Conservation (phyloP, 64 coral and sea anemone species). For the Montipora foliosa region DNA sequence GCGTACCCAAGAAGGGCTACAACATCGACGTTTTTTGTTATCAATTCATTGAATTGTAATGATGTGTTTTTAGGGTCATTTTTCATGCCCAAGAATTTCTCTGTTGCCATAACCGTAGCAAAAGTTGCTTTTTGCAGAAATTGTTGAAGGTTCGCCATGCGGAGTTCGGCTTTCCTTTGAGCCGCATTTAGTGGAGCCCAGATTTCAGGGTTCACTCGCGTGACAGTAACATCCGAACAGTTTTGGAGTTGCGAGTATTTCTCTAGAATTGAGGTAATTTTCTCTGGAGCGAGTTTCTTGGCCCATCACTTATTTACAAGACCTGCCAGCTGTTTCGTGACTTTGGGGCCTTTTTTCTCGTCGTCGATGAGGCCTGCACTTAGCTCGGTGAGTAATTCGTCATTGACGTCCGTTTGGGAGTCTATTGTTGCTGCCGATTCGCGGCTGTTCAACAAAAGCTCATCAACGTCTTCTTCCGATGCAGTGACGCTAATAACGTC, state of each 20-base stretch:
- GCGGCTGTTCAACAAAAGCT: not conserved
- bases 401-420: constrained; percentile 1
- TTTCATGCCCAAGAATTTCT: not conserved
- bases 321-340: not conserved
- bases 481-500: not conserved
- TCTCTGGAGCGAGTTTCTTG: not conserved
- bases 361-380: not conserved
- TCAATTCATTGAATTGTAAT: not conserved
- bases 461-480: not conserved
- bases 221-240: not conserved
- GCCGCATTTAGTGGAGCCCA: not conserved
- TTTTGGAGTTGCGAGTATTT: constrained; percentile 20
- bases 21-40: not conserved
- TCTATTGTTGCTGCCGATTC: not conserved
- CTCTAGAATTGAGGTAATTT: not conserved
- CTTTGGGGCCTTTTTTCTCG: not conserved
- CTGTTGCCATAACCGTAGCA: not conserved
- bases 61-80: not conserved
- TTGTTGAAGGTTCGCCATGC: no score
- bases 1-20: not conserved
- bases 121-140: constrained; percentile 1
- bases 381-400: constrained; percentile 1
- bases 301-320: constrained; percentile 8
- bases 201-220: constrained; percentile 49
- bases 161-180: constrained; percentile 15